Evolutionary conservation across 2,888 invertebrate genomes (phyloP), one percentile per base, ranked within the genome.

Genomic region (Aphidoletes aphidimyza): DNA sequence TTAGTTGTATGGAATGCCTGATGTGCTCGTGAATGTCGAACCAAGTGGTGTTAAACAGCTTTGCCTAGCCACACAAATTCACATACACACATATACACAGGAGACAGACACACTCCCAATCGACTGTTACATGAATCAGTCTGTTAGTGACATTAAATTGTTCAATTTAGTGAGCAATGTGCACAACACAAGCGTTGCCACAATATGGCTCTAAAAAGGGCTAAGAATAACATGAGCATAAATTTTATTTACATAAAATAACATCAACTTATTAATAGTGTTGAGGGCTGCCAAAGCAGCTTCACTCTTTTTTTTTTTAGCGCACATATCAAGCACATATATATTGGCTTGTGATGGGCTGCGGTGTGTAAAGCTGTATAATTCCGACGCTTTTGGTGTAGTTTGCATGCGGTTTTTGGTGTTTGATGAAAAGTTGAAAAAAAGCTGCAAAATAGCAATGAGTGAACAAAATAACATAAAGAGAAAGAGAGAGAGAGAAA

Each of bases 211-310:
- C n/a, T n/a, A n/a, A n/a, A n/a, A 47, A 11, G 47, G 47, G 69
- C 34, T 30, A 34, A 69, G 69, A 69, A 69, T 69, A 34, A 54
- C n/a, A 54, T 11, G 54, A n/a, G 69, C 69, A 30, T 69, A 69
- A 26, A 69, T 69, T 69, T 69, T 69, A 69, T 69, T 69, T 69
- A 69, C 69, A 69, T 69, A 69, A 69, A 69, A 69, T 69, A 69
- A 69, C 69, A 69, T 69, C 69, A 69, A 69, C 69, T 69, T 69
- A 69, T 69, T 69, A 69, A 69, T 69, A 69, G 69, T 69, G 69
- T 69, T 14, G 69, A n/a, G 1, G 17, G 47, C 17, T 69, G 69
- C 69, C 69, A 69, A 69, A 69, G 69, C 69, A 69, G 69, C 30
- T 69, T n/a, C n/a, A n/a, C n/a, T n/a, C n/a, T n/a, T n/a, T n/a